Conservation (phyloP, 2,113 vertebrate genomes). For the Oryzias celebensis region DNA sequence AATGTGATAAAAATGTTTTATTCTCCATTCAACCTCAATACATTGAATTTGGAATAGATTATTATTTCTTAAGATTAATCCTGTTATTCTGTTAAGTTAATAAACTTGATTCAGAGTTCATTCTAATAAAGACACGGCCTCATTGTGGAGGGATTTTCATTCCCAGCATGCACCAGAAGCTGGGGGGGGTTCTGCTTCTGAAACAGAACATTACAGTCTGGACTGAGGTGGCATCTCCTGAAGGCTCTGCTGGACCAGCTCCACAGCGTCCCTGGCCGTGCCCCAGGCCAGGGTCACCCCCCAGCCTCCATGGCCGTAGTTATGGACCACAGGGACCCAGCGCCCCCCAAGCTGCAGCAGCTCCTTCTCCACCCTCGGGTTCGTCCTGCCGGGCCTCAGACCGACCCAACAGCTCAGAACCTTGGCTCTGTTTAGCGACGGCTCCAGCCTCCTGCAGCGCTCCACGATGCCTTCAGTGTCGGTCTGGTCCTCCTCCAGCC, state of each 20-base stretch:
- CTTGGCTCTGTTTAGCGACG: slow-evolving; percentile 77
- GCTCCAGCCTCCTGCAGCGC: slow-evolving; percentile 82
- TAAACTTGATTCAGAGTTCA: too few species aligned
- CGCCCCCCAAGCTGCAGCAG: slow-evolving; percentile 51
- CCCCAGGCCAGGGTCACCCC: slow-evolving; percentile 88
- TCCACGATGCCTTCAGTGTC: slow-evolving; percentile 79
- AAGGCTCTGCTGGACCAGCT: slow-evolving; percentile 78
- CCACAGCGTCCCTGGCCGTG: slow-evolving; percentile 80
- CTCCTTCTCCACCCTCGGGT: slow-evolving; percentile 81
- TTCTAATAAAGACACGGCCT: too few species aligned
- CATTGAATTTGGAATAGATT: too few species aligned
- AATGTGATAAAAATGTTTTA: too few species aligned
- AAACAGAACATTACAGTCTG: slow-evolving; percentile 58
- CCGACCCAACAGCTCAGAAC: slow-evolving; percentile 80
- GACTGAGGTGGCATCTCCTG: slow-evolving; percentile 45
- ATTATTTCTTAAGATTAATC: too few species aligned
- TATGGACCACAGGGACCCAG: slow-evolving; percentile 83
- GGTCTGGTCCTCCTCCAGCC: slow-evolving; percentile 68
- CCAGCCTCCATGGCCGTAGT: slow-evolving; percentile 88
- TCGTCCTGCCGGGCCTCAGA: slow-evolving; percentile 82
- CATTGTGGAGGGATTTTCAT: too few species aligned
- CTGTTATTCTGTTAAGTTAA: too few species aligned
- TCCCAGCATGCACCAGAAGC: too few species aligned
- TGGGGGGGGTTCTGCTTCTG: not conserved
- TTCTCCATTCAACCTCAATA: too few species aligned